phyloP scores from a whole-genome alignment of 92 coral and sea anemone species.

The Montipora capitata region DNA sequence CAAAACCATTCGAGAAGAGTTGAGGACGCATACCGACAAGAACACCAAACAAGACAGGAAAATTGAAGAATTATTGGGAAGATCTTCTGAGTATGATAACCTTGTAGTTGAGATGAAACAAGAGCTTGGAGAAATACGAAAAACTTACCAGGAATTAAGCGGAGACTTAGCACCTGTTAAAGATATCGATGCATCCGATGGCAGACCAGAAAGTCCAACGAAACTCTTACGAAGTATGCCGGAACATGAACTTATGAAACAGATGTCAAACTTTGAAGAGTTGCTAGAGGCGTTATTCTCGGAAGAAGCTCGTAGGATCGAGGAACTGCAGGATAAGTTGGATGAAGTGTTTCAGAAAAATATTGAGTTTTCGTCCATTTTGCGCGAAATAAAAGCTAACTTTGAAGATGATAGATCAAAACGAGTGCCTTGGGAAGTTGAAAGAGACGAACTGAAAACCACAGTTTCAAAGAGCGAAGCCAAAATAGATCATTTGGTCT shows the following conservation, averaged over 20 bases:
- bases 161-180: slow-evolving; percentile 64
- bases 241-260: slow-evolving; percentile 74
- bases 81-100: slow-evolving; percentile 81
- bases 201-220: slow-evolving; percentile 48
- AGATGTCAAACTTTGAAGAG: slow-evolving; percentile 77
- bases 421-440: slow-evolving; percentile 44
- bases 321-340: slow-evolving; percentile 73
- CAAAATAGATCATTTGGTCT: slow-evolving; percentile 39
- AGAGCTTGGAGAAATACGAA: slow-evolving; percentile 82
- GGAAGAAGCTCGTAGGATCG: slow-evolving; percentile 84
- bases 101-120: slow-evolving; percentile 79
- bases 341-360: slow-evolving; percentile 78
- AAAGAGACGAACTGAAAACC: slow-evolving; percentile 39
- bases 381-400: slow-evolving; percentile 63
- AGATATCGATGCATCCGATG: slow-evolving; percentile 27
- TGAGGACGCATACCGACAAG: slow-evolving; percentile 74
- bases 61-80: slow-evolving; percentile 71
- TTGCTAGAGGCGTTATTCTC: slow-evolving; percentile 77
- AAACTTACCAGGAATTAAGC: slow-evolving; percentile 77
- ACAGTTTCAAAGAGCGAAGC: slow-evolving; percentile 43
- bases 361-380: slow-evolving; percentile 62
- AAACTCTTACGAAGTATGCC: slow-evolving; percentile 57
- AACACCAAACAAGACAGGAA: slow-evolving; percentile 83
- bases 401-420: slow-evolving; percentile 47
- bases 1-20: slow-evolving; percentile 70